Base-by-base conservation (phyloP, 1,140 invertebrate species). In the Lepidostoma basale region DNA sequence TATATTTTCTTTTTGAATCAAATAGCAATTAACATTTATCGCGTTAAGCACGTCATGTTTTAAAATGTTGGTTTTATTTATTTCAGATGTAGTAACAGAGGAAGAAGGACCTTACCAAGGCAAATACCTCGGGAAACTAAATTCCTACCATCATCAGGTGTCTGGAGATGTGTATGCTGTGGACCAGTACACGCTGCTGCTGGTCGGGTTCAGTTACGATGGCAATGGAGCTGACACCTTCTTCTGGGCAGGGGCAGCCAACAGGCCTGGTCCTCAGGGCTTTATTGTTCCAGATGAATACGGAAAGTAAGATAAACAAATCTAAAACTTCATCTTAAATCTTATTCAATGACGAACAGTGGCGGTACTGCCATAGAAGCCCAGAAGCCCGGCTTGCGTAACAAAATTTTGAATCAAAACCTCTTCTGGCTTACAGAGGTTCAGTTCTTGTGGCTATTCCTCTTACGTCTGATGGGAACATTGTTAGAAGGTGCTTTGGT, bases 211-310 rank as follows among this genome's bases (percentile, higher is more conserved):
- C 74, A 94, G 89, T 77, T 97, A 97, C 74, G 95, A 97, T 82
- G 95, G 95, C 16, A 92, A 93, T 56, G 94, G 94, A 6, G 89
- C 89, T 22, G 94, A 96, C 76, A 92, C 93, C 3, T 97, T 94
- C 78, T 97, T 97, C 77, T 96, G 93, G 93, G 91, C 93, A 3
- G 95, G 95, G 30, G 87, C 91, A n/a, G 87, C 91, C 0, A 93
- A 92, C 74, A 79, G 92, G 23, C 94, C 94, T 0, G 93, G 93
- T 3, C 92, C 93, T 0, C 90, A 95, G 76, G 95, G 95, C 3
- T 96, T 96, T 75, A 94, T 97, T 65, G 90, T 97, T 3, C 92
- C 94, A 4, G 91, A 96, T 75, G 91, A 96, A 78, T 87, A 89
- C 81, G 92, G 92, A 76, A 92, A 90, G 93, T 93, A 74, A 85